These are phyloP conservation scores for Berghia stephanieae DNA, from an alignment of 1,140 invertebrate species.

Conservation along the genomic window DNA sequence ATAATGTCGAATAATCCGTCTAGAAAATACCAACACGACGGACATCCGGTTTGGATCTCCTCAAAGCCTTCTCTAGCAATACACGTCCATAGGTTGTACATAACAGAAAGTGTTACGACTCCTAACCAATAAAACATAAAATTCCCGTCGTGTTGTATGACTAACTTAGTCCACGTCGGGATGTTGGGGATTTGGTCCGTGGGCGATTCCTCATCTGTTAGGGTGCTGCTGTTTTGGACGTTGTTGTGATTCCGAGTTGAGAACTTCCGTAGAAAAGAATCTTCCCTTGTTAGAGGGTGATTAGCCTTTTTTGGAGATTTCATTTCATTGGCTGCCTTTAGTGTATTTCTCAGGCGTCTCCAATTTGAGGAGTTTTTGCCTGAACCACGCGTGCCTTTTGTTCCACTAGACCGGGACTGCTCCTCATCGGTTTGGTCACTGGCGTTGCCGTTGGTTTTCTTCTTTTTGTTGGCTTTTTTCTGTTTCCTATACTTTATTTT, in stretches of 20 bases:
- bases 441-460: neutral
- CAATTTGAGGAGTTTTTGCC: conserved; percentile 68
- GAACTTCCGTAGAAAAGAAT: conserved; percentile 93
- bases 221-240: neutral
- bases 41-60: conserved; percentile 76
- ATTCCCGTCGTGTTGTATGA: conserved; percentile 94
- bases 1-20: conserved; percentile 87
- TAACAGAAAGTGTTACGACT: conserved; percentile 84
- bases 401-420: neutral
- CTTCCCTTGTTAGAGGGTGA: conserved; percentile 87
- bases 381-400: neutral
- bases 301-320: conserved; percentile 73
- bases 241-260: conserved; percentile 79
- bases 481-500: too few relatives aligned
- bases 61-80: conserved; percentile 94
- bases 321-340: conserved; percentile 90
- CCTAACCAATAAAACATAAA: conserved; percentile 96
- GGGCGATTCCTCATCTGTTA: conserved; percentile 4
- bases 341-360: conserved; percentile 92
- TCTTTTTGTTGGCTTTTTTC: neutral
- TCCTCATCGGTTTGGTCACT: neutral
- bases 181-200: conserved; percentile 46
- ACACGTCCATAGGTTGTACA: conserved; percentile 95
- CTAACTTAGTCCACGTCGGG: conserved; percentile 64
- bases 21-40: conserved; percentile 80